Percentiles rank a stretch among this genome's conserved stretches.
These are phyloP conservation scores for Drosophila setifemur DNA, from an alignment of 1,140 invertebrate species.

Conservation along the genomic window DNA sequence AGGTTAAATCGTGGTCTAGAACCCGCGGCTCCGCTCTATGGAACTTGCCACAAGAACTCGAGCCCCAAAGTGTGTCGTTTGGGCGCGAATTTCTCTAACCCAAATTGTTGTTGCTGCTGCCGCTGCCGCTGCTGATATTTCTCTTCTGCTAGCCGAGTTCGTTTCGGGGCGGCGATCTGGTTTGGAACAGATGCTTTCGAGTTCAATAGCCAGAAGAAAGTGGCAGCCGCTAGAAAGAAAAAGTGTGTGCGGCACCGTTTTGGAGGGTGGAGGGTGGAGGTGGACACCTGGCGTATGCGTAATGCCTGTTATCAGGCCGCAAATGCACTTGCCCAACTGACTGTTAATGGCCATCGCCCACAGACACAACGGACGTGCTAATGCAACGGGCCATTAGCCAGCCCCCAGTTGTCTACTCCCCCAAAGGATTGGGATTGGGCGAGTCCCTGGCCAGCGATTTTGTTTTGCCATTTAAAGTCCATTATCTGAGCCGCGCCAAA, in stretches of 20 bases:
- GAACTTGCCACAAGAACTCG: slow-evolving; percentile 54
- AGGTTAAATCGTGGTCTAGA: slow-evolving; percentile 71
- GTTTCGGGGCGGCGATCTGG: slow-evolving; percentile 67
- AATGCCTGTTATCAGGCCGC: slow-evolving; percentile 60
- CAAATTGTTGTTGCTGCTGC: slow-evolving; percentile 59
- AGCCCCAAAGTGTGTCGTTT: slow-evolving; percentile 64
- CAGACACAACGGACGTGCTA: slow-evolving; percentile 54
- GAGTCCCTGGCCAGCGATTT: slow-evolving; percentile 1
- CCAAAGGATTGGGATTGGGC: slow-evolving; percentile 40
- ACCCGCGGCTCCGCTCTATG: slow-evolving; percentile 18
- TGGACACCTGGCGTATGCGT: slow-evolving; percentile 54
- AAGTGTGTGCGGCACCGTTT: slow-evolving; percentile 70
- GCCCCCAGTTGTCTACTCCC: slow-evolving; percentile 10
- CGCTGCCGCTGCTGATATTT: slow-evolving; percentile 2
- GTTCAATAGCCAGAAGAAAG: slow-evolving; percentile 79
- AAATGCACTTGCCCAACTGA: slow-evolving; percentile 44
- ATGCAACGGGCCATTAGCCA: slow-evolving; percentile 32
- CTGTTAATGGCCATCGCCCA: slow-evolving; percentile 43
- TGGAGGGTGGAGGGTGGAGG: neutral
- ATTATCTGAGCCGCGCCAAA: slow-evolving; percentile 2
- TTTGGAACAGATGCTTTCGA: slow-evolving; percentile 68
- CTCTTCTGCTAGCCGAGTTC: neutral
- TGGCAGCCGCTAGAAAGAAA: slow-evolving; percentile 72
- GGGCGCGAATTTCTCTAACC: slow-evolving; percentile 79
- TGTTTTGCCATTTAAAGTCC: neutral